Conservation (phyloP, 2,888 invertebrate species). For the Resseliella maxima region DNA sequence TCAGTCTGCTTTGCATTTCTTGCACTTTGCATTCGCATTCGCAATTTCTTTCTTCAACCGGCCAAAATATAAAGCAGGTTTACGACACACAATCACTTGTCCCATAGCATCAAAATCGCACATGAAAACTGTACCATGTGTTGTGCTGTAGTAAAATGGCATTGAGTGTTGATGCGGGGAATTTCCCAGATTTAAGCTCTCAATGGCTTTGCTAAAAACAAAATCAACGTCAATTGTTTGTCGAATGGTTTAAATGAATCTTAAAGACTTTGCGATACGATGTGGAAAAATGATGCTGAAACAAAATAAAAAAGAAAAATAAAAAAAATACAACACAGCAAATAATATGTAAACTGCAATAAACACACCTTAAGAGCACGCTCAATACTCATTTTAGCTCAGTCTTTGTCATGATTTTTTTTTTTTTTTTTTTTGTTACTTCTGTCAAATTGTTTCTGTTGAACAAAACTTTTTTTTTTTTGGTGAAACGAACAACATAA, state of each 20-base stretch:
- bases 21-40: conserved; percentile 22
- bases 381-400: background rate
- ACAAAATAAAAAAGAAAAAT: background rate
- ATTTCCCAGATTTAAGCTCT: conserved; percentile 47
- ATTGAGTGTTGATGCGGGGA: conserved; percentile 22
- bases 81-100: conserved; percentile 34
- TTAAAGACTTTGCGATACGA: background rate
- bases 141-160: background rate
- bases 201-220: background rate
- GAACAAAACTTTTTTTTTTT: too few species aligned
- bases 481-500: background rate
- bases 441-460: background rate
- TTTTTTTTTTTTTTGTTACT: background rate
- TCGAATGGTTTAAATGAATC: background rate
- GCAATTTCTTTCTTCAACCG: background rate
- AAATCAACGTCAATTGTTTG: conserved; percentile 44
- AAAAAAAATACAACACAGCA: background rate
- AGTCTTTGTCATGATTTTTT: conserved; percentile 15
- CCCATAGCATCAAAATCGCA: background rate
- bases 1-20: background rate
- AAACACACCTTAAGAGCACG: conserved; percentile 27
- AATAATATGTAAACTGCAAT: conserved; percentile 9
- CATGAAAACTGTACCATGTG: background rate
- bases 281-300: background rate
- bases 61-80: background rate